phyloP scores from a whole-genome alignment of 2,113 vertebrate genomes.

The Gymnorhina tibicen region DNA sequence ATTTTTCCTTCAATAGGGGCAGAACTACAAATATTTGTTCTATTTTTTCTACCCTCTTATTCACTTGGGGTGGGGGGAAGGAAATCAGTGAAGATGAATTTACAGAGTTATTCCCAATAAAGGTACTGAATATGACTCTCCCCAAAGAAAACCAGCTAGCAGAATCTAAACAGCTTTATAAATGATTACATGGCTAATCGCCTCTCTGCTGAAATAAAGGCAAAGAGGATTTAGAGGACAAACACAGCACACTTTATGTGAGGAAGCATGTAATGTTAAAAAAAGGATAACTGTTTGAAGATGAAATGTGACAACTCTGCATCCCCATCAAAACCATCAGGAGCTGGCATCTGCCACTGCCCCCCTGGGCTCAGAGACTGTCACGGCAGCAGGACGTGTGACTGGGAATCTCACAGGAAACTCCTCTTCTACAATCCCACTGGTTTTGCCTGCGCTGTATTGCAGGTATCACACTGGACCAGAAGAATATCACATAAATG shows the following conservation, averaged over 20 bases:
- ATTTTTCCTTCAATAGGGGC: not conserved
- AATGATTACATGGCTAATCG: not conserved
- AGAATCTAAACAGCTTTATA: slow-evolving; percentile 25
- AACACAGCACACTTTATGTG: not conserved
- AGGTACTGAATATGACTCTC: not conserved
- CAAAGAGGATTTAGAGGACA: slow-evolving; percentile 22
- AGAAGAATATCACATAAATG: not conserved
- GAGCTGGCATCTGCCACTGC: not conserved
- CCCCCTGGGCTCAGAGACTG: not conserved
- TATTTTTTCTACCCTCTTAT: not conserved
- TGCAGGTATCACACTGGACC: not conserved
- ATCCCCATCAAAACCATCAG: not conserved
- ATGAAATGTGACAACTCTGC: not conserved
- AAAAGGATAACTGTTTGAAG: not conserved
- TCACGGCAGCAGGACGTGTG: rapidly evolving
- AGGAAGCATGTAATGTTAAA: not conserved
- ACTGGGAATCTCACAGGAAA: not conserved
- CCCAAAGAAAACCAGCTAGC: not conserved
- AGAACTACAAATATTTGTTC: slow-evolving; percentile 31
- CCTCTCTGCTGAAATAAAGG: slow-evolving; percentile 41
- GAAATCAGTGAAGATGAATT: not conserved
- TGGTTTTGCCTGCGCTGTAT: not conserved
- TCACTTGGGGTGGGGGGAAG: not conserved
- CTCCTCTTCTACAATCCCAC: not conserved
- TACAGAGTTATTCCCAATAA: not conserved